Base-by-base conservation (phyloP, 2,113 vertebrate species). In the Macrotus californicus region DNA sequence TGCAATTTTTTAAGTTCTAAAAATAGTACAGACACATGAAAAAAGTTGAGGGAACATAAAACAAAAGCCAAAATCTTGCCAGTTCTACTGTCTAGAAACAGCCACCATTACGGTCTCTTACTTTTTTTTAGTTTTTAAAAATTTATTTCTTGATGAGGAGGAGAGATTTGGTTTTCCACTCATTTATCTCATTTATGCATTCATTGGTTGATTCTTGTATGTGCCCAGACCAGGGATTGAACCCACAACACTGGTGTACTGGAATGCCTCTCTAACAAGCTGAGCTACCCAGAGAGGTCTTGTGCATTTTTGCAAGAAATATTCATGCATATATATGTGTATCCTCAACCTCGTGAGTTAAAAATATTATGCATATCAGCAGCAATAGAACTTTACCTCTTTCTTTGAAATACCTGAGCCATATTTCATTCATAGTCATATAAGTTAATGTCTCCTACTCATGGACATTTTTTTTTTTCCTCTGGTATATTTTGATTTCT, bases 251-350 rank as follows among this genome's bases (percentile, higher is more conserved):
- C 59, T 61, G 26, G 26, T 61, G 59, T 61, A 61, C 29, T 61
- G 59, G 59, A 26, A 61, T 29, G 26, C 29, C 59, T 59, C 56
- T 26, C 56, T 61, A 29, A 61, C 10, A 10, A 61, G 26, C 59
- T 29, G 59, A 29, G 24, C 59, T 61, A 61, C 24, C 59, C 59
- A 61, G 59, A 26, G 10, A 61, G 26, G 59, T 29, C 59, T 18
- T 11, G 3, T 13, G 34, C 5, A 1, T 50, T 41, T 29, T 92
- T 46, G 67, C 7, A 13, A 70, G 48, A 76, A 79, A 52, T 7
- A 31, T 2, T 61, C 21, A 39, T 0, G 0, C 29, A 34, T 16
- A 8, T 4, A 3, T 39, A 56, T 5, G 13, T 15, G 9, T 43
- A n/a, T 19, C 22, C 46, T 87, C 34, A 11, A 34, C 34, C 41